Base-by-base conservation (phyloP, 2,888 invertebrate species). In the Lingula anatina region DNA sequence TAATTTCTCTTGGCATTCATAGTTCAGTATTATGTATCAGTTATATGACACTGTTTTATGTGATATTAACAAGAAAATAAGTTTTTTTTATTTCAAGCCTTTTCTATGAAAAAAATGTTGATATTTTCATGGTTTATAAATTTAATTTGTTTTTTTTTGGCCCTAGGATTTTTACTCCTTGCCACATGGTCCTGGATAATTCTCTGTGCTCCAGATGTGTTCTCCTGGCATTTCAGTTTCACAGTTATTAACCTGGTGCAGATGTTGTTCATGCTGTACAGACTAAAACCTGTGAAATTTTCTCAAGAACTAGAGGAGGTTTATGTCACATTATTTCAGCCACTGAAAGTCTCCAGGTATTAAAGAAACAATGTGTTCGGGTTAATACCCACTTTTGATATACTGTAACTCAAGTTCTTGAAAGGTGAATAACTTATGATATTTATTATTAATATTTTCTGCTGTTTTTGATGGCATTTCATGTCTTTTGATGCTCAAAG, bases 171-270 rank as follows among this genome's bases (percentile, higher is more conserved):
- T 70, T 82, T 89, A 81, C 75, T 90, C 55, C 85, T 88, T 73
- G 87, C 88, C 1, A 84, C 87, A 48, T 90, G 90, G 90, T 87
- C 90, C n/a, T 90, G 90, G 90, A 88, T 88, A 66, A 85, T 90
- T 24, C 86, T 90, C 53, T 90, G 90, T 68, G 87, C 90, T 1
- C 89, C 90, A 0, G 89, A 89, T 68, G 86, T 90, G 5, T 90
- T 90, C 76, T 87, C 88, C 0, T 90, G 90, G 90, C 89, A 89
- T 75, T 88, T 90, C 67, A 84, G 85, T 51, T 89, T 90, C 76
- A 84, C 89, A 68, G 79, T 89, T 55, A 80, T 90, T 64, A 90
- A 90, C 71, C 82, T 88, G 59, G 86, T 85, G 0, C 90, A 90
- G 76, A 83, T 88, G 20, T 85, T 90, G 42, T 86, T 88, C 70